phyloP scores from a whole-genome alignment of 1,140 invertebrate genomes.

The Hycleus phaleratus region DNA sequence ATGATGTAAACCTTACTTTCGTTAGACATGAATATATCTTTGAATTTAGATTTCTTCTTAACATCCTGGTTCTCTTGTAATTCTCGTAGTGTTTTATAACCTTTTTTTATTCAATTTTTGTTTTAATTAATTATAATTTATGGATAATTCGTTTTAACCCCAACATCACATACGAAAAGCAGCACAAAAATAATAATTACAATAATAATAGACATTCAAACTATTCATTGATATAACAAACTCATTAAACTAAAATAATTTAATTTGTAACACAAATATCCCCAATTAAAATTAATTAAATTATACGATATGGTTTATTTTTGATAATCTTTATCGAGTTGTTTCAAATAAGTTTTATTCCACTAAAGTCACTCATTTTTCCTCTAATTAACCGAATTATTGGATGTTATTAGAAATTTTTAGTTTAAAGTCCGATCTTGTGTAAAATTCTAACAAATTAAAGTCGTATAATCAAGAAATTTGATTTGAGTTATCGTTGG shows the following conservation, averaged over 20 bases:
- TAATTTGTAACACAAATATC: slow-evolving; percentile 1
- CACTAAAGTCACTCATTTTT: no score
- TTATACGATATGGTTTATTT: not conserved
- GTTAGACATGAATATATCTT: slow-evolving; percentile 62
- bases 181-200: slow-evolving; percentile 44
- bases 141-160: not conserved
- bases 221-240: slow-evolving; percentile 19
- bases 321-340: not conserved
- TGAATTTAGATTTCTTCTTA: slow-evolving; percentile 65
- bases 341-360: not conserved
- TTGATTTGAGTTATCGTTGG: no score
- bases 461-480: no score
- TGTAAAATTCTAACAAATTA: no score
- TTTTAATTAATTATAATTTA: no score
- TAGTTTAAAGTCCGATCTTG: no score
- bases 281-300: not conserved
- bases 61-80: slow-evolving; percentile 41
- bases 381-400: no score
- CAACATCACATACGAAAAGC: slow-evolving; percentile 47
- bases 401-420: no score
- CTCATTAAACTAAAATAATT: slow-evolving; percentile 6
- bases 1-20: slow-evolving; percentile 55
- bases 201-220: slow-evolving; percentile 23
- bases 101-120: slow-evolving; percentile 42
- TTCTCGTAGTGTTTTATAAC: slow-evolving; percentile 62